phyloP scores from a whole-genome alignment of 2,797 vertebrate genomes.

The Fistularia commersonii region DNA sequence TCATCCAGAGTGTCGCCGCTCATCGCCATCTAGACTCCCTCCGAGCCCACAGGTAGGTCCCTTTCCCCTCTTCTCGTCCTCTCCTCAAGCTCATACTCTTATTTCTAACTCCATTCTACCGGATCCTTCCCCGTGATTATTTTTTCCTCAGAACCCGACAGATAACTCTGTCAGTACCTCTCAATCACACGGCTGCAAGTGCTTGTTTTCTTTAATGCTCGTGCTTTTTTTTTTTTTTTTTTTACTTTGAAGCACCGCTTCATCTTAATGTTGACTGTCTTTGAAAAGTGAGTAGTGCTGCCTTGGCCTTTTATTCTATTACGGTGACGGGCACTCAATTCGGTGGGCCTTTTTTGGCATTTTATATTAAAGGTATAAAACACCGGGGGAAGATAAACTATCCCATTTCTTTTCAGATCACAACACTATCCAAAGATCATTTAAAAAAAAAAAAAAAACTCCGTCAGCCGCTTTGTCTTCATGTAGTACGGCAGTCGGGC shows the following conservation, averaged over 20 bases:
- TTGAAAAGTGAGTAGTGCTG: neutral
- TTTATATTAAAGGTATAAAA: too few species aligned
- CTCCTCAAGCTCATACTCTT: conserved; percentile 47
- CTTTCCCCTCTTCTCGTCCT: conserved; percentile 19
- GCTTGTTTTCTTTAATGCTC: conserved; percentile 22
- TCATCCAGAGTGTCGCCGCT: conserved; percentile 40
- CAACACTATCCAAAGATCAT: too few species aligned
- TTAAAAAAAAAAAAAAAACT: too few species aligned
- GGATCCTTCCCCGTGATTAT: conserved; percentile 47
- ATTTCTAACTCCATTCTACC: conserved; percentile 65
- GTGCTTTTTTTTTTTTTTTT: neutral
- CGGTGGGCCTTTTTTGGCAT: too few species aligned
- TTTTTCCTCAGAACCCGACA: conserved; percentile 18
- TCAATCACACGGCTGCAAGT: conserved; percentile 11
- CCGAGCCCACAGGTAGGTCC: conserved; percentile 62
- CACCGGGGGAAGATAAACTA: too few species aligned
- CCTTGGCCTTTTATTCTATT: neutral
- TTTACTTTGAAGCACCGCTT: conserved; percentile 1
- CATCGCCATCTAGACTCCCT: conserved; percentile 63
- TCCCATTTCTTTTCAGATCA: too few species aligned
- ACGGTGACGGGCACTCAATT: too few species aligned
- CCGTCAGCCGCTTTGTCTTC: too few species aligned
- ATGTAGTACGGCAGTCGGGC: too few species aligned
- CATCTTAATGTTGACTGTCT: conserved; percentile 7
- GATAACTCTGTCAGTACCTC: conserved; percentile 33